Evolutionary conservation across 2,797 vertebrate genomes (phyloP).

Genomic region (Halcyon badia): DNA sequence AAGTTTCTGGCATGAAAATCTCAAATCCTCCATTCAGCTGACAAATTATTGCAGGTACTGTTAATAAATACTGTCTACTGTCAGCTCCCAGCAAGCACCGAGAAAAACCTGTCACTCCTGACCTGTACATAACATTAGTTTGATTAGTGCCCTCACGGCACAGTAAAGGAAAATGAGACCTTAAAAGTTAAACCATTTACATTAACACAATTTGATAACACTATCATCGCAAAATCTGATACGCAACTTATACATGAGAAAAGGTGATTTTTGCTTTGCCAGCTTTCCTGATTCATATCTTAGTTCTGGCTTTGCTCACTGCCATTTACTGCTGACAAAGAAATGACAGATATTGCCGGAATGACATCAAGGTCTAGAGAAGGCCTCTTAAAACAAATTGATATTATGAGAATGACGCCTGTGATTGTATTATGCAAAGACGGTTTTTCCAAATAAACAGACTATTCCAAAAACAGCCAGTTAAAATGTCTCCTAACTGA

Average conservation of each 20-base stretch:
- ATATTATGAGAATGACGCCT: conserved; percentile 41
- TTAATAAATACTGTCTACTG: conserved; percentile 67
- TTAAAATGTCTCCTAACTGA: conserved; percentile 26
- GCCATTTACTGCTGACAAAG: conserved; percentile 59
- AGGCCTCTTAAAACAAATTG: conserved; percentile 62
- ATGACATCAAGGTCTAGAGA: conserved; percentile 60
- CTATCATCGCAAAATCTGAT: background rate
- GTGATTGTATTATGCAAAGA: conserved; percentile 60
- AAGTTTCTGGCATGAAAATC: conserved; percentile 28
- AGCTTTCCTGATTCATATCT: conserved; percentile 32
- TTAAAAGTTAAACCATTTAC: conserved; percentile 37
- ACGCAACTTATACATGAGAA: background rate
- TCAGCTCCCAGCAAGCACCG: conserved; percentile 43
- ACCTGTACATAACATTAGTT: conserved; percentile 40
- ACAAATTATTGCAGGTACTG: conserved; percentile 54
- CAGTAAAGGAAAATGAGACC: conserved; percentile 36
- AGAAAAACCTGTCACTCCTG: conserved; percentile 47
- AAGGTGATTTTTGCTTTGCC: background rate
- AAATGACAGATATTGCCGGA: conserved; percentile 53
- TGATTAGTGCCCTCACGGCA: conserved; percentile 14
- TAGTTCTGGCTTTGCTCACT: conserved; percentile 30
- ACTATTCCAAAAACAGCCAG: conserved; percentile 49
- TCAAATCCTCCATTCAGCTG: conserved; percentile 44
- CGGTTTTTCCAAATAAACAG: conserved; percentile 63
- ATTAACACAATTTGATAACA: conserved; percentile 10